Evolutionary conservation across 2,797 vertebrate species (phyloP).

Genomic region (Vespertilio murinus): DNA sequence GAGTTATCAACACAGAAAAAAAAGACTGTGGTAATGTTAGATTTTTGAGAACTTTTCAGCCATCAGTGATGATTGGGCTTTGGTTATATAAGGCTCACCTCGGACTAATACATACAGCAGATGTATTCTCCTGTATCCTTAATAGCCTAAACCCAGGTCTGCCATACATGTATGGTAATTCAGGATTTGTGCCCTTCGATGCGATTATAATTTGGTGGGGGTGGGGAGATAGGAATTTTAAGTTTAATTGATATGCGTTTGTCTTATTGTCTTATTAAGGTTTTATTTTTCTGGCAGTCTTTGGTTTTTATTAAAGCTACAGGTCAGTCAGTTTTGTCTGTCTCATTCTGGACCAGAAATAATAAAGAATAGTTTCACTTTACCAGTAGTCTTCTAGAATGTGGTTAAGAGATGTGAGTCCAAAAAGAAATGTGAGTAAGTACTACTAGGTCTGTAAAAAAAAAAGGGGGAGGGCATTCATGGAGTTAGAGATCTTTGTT

Average conservation of each 20-base stretch:
- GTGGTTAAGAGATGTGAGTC: background rate
- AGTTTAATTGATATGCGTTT: background rate
- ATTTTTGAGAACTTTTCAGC: background rate
- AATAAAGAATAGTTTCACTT: conserved; percentile 7
- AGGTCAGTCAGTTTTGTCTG: background rate
- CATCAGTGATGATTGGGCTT: background rate
- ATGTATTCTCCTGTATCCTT: background rate
- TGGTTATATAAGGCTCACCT: background rate
- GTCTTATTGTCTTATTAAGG: background rate
- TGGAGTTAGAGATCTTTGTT: conserved; percentile 5
- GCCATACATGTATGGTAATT: background rate
- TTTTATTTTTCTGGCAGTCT: background rate
- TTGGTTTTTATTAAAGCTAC: background rate
- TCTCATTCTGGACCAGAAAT: background rate
- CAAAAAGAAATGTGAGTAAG: conserved; percentile 31
- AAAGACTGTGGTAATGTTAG: background rate
- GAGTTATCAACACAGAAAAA: background rate
- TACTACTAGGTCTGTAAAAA: background rate
- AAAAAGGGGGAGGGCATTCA: background rate
- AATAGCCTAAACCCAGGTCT: background rate
- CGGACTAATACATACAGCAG: background rate
- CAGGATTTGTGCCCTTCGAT: conserved; percentile 12
- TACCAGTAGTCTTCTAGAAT: background rate
- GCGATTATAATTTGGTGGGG: background rate
- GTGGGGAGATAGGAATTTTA: background rate